Evolutionary conservation across 2,113 vertebrate genomes (phyloP).

Genomic region (Heptranchias perlo): DNA sequence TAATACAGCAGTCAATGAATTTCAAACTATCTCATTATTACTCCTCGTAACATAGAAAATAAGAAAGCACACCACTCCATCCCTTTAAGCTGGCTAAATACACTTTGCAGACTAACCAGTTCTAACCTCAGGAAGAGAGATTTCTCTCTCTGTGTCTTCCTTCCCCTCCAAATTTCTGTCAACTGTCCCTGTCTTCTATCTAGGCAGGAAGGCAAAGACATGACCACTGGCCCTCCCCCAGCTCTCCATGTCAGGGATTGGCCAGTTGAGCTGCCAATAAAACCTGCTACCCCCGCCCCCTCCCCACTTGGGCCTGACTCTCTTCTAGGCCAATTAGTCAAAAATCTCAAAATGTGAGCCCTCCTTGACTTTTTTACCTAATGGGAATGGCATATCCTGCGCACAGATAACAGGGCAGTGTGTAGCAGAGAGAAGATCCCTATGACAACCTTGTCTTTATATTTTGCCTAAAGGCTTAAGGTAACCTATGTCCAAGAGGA

Average conservation of each 20-base stretch:
- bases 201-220: not conserved
- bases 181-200: not conserved
- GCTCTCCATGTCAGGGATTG: not conserved
- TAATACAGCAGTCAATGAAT: too few relatives aligned
- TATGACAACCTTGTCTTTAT: not conserved
- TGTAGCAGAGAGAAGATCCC: not conserved
- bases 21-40: not conserved
- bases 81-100: not conserved
- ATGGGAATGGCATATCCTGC: too few relatives aligned
- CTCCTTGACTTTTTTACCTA: too few relatives aligned
- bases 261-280: not conserved
- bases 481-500: not conserved
- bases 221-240: not conserved
- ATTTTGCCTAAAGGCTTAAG: not conserved
- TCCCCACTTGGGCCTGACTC: too few relatives aligned
- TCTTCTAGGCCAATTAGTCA: not conserved
- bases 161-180: not conserved
- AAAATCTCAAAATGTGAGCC: not conserved
- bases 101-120: not conserved
- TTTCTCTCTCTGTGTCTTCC: not conserved
- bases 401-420: not conserved
- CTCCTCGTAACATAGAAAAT: not conserved
- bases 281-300: not conserved
- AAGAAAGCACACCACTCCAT: not conserved
- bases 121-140: not conserved